Conservation (phyloP, 2,113 vertebrate genomes). For the Corythornis cristatus region DNA sequence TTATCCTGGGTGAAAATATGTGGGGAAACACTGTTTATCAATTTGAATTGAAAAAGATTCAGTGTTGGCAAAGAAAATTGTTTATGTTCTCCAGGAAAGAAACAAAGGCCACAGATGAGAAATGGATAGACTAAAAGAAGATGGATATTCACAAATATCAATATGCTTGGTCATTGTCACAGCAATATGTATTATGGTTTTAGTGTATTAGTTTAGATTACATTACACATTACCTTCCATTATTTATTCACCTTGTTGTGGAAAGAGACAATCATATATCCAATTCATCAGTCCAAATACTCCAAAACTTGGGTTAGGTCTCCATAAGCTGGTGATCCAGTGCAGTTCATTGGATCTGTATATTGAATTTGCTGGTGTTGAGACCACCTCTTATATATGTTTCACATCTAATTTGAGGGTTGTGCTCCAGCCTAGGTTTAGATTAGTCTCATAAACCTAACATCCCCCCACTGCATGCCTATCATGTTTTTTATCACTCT, state of each 20-base stretch:
- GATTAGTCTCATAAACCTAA: background rate
- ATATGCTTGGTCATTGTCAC: background rate
- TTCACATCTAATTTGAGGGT: background rate
- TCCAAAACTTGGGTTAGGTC: background rate
- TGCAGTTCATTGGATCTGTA: background rate
- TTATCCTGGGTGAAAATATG: background rate
- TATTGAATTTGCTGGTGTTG: background rate
- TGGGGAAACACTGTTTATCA: background rate
- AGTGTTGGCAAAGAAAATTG: background rate
- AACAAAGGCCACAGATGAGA: background rate
- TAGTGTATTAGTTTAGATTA: background rate
- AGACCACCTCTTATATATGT: background rate
- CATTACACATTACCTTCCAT: background rate
- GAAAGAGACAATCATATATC: background rate
- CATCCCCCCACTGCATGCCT: background rate
- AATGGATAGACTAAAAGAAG: background rate
- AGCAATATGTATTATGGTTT: background rate
- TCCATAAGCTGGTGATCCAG: background rate
- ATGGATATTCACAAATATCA: accelerated
- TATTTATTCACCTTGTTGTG: background rate
- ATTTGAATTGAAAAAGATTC: background rate
- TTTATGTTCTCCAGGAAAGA: background rate
- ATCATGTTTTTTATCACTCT: background rate
- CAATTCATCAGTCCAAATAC: background rate
- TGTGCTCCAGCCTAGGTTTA: background rate